phyloP scores from a whole-genome alignment of 92 coral and sea anemone species.

The Isaurus tuberculatus region DNA sequence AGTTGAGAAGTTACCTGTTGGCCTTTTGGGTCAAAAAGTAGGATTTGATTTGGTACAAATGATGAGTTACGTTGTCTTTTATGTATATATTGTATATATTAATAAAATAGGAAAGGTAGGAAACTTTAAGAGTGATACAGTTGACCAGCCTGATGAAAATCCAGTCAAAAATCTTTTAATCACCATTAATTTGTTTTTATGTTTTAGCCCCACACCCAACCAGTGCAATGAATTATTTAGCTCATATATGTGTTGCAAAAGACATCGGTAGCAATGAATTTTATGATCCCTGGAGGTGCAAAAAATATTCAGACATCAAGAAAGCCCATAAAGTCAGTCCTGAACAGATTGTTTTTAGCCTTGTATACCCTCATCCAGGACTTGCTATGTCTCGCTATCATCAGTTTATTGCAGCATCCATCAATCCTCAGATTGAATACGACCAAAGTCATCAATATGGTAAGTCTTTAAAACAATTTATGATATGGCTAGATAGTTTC shows the following conservation, averaged over 20 bases:
- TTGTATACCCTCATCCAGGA: constrained; percentile 57
- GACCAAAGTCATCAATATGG: not conserved
- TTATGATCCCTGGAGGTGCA: constrained; percentile 42
- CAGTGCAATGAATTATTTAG: constrained; percentile 58
- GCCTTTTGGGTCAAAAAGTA: too few species aligned
- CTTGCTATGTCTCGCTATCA: constrained; percentile 65
- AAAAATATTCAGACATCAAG: constrained; percentile 3
- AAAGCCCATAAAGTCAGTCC: constrained; percentile 21
- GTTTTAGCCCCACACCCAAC: constrained; percentile 62
- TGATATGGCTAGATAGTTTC: too few species aligned
- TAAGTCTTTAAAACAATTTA: not conserved
- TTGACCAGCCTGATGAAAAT: too few species aligned
- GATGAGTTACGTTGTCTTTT: too few species aligned
- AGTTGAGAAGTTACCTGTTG: too few species aligned
- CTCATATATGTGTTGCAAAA: constrained; percentile 35
- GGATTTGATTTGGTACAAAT: too few species aligned
- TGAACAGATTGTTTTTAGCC: constrained; percentile 48
- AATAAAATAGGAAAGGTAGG: too few species aligned
- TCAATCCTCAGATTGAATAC: constrained; percentile 37
- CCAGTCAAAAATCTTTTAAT: too few species aligned
- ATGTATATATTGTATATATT: too few species aligned
- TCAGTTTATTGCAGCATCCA: constrained; percentile 55
- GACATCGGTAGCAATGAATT: not conserved
- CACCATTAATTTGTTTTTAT: not conserved
- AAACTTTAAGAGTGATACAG: too few species aligned